A percentile compares a stretch with the other conserved stretches of the same genome.
Evolutionary conservation across 2,888 invertebrate species (phyloP).

Genomic region (Litoditis marina): DNA sequence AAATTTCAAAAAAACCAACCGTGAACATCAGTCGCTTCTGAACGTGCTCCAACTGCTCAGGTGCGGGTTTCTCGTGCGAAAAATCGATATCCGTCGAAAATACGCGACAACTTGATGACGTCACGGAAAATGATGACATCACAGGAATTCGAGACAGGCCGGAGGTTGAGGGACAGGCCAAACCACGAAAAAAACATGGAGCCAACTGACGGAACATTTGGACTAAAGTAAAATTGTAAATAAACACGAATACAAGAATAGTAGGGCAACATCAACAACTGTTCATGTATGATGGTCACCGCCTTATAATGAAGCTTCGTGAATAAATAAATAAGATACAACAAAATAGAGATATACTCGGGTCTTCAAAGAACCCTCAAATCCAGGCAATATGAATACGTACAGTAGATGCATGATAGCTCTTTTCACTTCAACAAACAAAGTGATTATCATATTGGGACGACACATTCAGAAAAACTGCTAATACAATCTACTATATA

Average conservation of each 20-base stretch:
- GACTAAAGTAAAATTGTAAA: not conserved
- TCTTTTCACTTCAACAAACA: no score
- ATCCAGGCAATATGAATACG: no score
- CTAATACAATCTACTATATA: no score
- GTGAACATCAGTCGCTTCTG: slow-evolving; percentile 47
- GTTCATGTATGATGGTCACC: no score
- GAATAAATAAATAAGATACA: not conserved
- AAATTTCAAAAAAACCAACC: slow-evolving; percentile 22
- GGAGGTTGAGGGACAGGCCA: not conserved
- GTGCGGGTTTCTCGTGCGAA: slow-evolving; percentile 48
- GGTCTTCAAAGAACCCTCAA: no score
- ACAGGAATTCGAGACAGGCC: no score
- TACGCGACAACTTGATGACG: not conserved
- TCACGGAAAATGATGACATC: no score
- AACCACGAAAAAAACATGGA: not conserved
- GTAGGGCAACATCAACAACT: not conserved
- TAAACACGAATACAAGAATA: not conserved
- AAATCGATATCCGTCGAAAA: slow-evolving; percentile 13
- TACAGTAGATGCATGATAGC: no score
- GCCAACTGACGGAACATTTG: not conserved
- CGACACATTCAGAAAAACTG: no score
- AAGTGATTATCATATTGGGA: no score
- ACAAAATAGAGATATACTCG: not conserved
- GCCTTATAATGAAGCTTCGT: no score
- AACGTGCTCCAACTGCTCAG: slow-evolving; percentile 56